Percentiles rank a stretch among this genome's conserved stretches.
phyloP scores from a whole-genome alignment of 2,888 invertebrate genomes.

The Protodeltote pygarga region DNA sequence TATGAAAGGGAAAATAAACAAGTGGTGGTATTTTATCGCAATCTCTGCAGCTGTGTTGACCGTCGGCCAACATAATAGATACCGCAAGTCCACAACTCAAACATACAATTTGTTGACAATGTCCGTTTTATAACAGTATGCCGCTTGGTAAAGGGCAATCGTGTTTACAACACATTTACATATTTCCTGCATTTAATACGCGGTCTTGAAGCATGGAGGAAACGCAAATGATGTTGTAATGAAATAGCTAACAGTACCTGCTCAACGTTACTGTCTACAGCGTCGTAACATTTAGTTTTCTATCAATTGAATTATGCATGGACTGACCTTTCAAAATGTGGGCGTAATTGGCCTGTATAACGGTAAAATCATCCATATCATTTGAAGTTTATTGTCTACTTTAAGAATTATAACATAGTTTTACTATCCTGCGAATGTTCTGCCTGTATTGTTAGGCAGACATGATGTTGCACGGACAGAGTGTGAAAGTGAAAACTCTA shows the following conservation, averaged over 20 bases:
- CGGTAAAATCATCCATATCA: conserved; percentile 12
- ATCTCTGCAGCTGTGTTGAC: conserved; percentile 51
- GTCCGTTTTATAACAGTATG: conserved; percentile 37
- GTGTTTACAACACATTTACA: conserved; percentile 25
- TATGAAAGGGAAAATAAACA: conserved; percentile 54
- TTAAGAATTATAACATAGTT: no score
- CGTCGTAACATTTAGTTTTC: conserved; percentile 6
- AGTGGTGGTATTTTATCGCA: conserved; percentile 50
- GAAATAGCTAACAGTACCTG: neutral
- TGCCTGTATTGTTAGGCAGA: no score
- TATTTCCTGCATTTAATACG: conserved; percentile 6
- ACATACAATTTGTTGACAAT: conserved; percentile 57
- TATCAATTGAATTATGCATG: conserved; percentile 24
- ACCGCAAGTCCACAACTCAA: conserved; percentile 44
- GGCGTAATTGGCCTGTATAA: conserved; percentile 21
- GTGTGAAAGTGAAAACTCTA: no score
- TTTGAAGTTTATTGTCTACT: no score
- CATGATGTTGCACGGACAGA: no score
- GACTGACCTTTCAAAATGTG: conserved; percentile 19
- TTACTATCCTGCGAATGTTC: no score
- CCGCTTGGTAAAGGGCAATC: conserved; percentile 14
- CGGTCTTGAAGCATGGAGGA: neutral
- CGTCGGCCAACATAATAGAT: conserved; percentile 26
- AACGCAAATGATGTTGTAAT: conserved; percentile 8
- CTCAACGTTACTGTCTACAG: neutral